Evolutionary conservation across 2,888 invertebrate genomes (phyloP), one percentile per base, ranked within the genome.

Genomic region (Globia sparganii): DNA sequence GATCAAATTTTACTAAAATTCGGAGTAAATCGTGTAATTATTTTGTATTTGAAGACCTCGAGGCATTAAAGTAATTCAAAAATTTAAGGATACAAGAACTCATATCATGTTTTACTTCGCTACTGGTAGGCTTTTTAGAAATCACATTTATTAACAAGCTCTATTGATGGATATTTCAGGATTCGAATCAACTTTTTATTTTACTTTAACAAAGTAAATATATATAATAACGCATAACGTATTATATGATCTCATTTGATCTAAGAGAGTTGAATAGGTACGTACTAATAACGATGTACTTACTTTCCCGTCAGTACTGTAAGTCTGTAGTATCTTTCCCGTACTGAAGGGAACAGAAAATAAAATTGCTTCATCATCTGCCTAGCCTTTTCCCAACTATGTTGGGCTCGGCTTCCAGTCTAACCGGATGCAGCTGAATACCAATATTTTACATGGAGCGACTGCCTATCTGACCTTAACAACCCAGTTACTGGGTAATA

Each of bases 81-180:
- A 67, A 49, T 75, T 67, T 58, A 37, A 75, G 37, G 1, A 64
- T 53, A 43, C 31, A 43, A 43, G 28, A 67, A 61, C n/a, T n/a
- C n/a, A n/a, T 75, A 62, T 74, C 13, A 40, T 15, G 15, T 77
- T 66, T 58, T 49, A 71, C 61, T 34, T 28, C 25, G 53, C 15
- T 46, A n/a, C 11, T 21, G 18, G 4, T 59, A 49, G 25, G 25
- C 13, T 64, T 64, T 78, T 21, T 37, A 56, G 49, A 43, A 64
- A 77, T 49, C 34, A 66, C 21, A 49, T n/a, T 28, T 6, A 66
- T 4, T 43, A 64, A 75, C 25, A 21, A 46, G 31, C 66, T 40
- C 9, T 46, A 53, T 53, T 53, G n/a, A 28, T 53, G 2, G 9
- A 34, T 25, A 53, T 13, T 65, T 65, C 37, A 4, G 56, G 13